Percentiles rank a stretch among this genome's conserved stretches.
Conservation (phyloP, 2,113 vertebrate species). For the Picathartes gymnocephalus region DNA sequence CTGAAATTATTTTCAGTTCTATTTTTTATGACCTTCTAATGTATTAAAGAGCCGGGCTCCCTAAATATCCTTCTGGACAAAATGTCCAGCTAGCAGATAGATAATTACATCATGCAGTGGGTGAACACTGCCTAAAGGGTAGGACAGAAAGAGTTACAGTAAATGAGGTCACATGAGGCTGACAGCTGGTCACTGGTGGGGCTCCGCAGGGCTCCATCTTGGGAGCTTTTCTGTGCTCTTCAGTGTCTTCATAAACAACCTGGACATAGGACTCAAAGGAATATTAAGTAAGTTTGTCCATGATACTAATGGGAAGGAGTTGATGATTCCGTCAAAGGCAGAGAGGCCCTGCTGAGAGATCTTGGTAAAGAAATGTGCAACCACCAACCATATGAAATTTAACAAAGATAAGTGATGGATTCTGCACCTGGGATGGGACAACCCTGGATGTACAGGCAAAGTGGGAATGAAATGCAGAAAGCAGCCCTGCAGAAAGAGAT, state of each 20-base stretch:
- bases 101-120: background rate
- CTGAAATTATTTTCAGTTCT: background rate
- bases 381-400: background rate
- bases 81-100: background rate
- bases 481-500: background rate
- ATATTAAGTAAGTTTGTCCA: background rate
- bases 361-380: background rate
- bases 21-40: background rate
- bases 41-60: background rate
- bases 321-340: background rate
- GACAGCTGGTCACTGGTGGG: background rate
- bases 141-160: background rate
- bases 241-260: background rate
- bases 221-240: background rate
- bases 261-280: background rate
- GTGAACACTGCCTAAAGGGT: background rate
- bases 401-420: background rate
- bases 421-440: background rate
- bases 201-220: background rate
- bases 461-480: background rate
- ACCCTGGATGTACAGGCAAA: background rate
- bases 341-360: background rate
- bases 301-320: background rate
- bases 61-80: background rate
- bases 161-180: background rate